Conservation (phyloP, 1,140 invertebrate genomes). For the honey bee (Apis mellifera) region Amel_HAv3.1 CM009939.2:3783501-3784000, state of each 20-base stretch:
- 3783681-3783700: too few relatives aligned
- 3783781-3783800: neutral
- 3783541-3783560: neutral
- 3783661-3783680: too few relatives aligned
- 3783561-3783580: too few relatives aligned
- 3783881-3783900: conserved; percentile 21
- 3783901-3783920: conserved; percentile 46
- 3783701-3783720: too few relatives aligned
- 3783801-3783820: conserved; percentile 17
- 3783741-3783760: too few relatives aligned
- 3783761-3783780: too few relatives aligned
- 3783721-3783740: too few relatives aligned
- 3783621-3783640: too few relatives aligned
- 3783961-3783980: conserved; percentile 23
- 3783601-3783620: too few relatives aligned
- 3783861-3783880: neutral
- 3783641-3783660: too few relatives aligned
- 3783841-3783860: conserved; percentile 16
- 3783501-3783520: neutral
- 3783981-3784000: conserved; percentile 19
- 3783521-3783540: neutral
- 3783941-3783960: conserved; percentile 42
- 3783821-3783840: neutral
- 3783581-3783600: too few relatives aligned
- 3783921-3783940: conserved; percentile 33